A percentile compares a stretch with the other conserved stretches of the same genome.
Conservation (phyloP, 1,140 invertebrate genomes). For the Rhyzopertha dominica region DNA sequence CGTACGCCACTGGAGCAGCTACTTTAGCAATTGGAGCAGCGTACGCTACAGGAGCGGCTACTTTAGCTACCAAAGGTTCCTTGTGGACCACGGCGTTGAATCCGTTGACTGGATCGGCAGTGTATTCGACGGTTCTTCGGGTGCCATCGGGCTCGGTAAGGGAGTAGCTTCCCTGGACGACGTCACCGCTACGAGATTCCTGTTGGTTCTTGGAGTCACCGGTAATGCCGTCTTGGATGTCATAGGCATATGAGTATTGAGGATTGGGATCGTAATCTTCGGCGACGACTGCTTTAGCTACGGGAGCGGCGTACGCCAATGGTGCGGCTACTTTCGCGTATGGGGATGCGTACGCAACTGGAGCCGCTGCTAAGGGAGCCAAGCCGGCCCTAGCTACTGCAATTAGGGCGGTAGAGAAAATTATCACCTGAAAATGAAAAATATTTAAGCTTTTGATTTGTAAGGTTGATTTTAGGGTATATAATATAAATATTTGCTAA, state of each 20-base stretch:
- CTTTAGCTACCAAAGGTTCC: conserved; percentile 28
- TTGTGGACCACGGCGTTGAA: conserved; percentile 50
- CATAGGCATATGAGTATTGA: conserved; percentile 50
- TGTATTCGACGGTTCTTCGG: conserved; percentile 62
- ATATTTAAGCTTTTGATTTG: no score
- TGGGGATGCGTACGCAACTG: conserved; percentile 18
- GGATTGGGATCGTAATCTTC: conserved; percentile 46
- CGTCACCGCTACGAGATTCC: conserved; percentile 41
- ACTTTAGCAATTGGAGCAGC: conserved; percentile 26
- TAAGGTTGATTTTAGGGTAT: no score
- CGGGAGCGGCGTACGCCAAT: conserved; percentile 19
- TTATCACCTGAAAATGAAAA: no score
- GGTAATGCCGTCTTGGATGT: conserved; percentile 46
- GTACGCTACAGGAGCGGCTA: conserved; percentile 26
- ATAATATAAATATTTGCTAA: no score
- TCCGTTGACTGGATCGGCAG: conserved; percentile 53
- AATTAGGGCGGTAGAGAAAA: no score
- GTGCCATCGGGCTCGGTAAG: conserved; percentile 62
- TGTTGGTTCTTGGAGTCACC: conserved; percentile 45
- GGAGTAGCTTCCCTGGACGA: conserved; percentile 50
- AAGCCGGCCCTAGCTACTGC: conserved; percentile 18
- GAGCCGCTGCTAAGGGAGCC: conserved; percentile 11
- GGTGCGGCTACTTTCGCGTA: conserved; percentile 20
- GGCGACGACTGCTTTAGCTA: conserved; percentile 10
- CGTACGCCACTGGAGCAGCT: conserved; percentile 23